A percentile compares a stretch with the other conserved stretches of the same genome.
These are phyloP conservation scores for Cotesia vestalis DNA, from an alignment of 1,140 invertebrate species.

Conservation along the genomic window DNA sequence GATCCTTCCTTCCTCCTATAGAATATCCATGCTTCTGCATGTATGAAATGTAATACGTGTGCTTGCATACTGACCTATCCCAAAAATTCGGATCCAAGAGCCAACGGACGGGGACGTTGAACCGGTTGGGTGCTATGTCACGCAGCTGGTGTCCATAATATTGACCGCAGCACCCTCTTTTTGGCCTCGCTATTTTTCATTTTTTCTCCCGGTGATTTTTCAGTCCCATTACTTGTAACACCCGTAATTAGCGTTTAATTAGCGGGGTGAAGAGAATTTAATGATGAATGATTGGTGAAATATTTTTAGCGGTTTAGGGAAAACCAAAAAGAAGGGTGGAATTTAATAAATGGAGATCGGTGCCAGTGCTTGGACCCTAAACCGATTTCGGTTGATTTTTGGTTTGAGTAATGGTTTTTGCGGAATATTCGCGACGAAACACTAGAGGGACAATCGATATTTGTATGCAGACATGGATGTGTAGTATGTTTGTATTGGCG, in stretches of 20 bases:
- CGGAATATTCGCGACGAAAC: background rate
- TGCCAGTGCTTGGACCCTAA: background rate
- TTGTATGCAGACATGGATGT: conserved; percentile 13
- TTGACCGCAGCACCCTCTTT: conserved; percentile 22
- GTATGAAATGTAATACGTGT: background rate
- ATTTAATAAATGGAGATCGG: background rate
- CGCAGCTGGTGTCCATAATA: conserved; percentile 26
- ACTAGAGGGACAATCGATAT: conserved; percentile 33
- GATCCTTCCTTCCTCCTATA: background rate
- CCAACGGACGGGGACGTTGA: background rate
- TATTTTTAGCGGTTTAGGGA: background rate
- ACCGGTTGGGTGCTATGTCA: conserved; percentile 23
- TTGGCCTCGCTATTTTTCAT: background rate
- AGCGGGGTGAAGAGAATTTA: too few relatives aligned
- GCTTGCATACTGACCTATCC: conserved; percentile 31
- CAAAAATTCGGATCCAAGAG: conserved; percentile 14
- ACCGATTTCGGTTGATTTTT: conserved; percentile 19
- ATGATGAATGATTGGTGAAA: too few relatives aligned
- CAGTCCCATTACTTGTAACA: conserved; percentile 4
- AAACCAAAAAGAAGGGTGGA: background rate
- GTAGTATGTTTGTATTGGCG: conserved; percentile 38
- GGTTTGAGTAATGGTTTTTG: background rate
- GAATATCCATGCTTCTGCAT: too few relatives aligned
- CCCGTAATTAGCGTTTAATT: background rate
- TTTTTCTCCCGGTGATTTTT: conserved; percentile 19